A percentile compares a stretch with the other conserved stretches of the same genome.
These are phyloP conservation scores for Argyra leucocephala DNA, from an alignment of 2,888 invertebrate species.

Conservation along the genomic window DNA sequence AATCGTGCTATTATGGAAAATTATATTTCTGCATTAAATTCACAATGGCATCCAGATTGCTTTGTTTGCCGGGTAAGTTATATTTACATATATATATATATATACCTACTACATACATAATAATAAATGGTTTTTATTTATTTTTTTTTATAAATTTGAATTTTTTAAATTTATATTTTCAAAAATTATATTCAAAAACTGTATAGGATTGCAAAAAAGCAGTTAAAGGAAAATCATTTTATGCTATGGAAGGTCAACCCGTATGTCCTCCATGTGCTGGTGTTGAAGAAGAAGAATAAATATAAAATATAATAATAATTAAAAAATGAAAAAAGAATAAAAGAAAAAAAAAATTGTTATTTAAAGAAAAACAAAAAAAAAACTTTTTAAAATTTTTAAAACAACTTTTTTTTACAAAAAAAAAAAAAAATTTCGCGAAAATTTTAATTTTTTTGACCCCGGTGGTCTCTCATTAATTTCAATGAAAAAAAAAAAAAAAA, in stretches of 20 bases:
- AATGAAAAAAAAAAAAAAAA: background rate
- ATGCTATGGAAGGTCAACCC: conserved; percentile 93
- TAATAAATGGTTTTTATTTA: conserved; percentile 13
- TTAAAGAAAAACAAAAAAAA: conserved; percentile 22
- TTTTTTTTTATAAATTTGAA: conserved; percentile 27
- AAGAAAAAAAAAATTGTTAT: conserved; percentile 8
- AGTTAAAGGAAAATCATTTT: conserved; percentile 91
- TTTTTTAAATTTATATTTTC: background rate
- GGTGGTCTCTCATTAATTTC: background rate
- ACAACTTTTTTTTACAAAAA: background rate
- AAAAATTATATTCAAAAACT: conserved; percentile 13
- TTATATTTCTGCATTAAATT: conserved; percentile 93
- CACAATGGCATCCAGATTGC: conserved; percentile 98
- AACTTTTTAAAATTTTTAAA: conserved; percentile 13
- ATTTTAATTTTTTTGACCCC: background rate
- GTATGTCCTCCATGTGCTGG: conserved; percentile 91
- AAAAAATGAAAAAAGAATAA: conserved; percentile 11
- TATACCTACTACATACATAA: too few species aligned
- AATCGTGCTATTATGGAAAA: conserved; percentile 93
- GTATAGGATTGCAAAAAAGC: conserved; percentile 85
- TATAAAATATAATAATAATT: conserved; percentile 10
- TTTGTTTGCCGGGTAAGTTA: conserved; percentile 93
- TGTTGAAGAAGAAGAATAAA: conserved; percentile 66
- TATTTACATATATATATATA: conserved; percentile 13
- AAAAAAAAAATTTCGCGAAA: background rate